Base-by-base conservation (phyloP, 2,797 vertebrate genomes). In the Rhynchotus rufescens region DNA sequence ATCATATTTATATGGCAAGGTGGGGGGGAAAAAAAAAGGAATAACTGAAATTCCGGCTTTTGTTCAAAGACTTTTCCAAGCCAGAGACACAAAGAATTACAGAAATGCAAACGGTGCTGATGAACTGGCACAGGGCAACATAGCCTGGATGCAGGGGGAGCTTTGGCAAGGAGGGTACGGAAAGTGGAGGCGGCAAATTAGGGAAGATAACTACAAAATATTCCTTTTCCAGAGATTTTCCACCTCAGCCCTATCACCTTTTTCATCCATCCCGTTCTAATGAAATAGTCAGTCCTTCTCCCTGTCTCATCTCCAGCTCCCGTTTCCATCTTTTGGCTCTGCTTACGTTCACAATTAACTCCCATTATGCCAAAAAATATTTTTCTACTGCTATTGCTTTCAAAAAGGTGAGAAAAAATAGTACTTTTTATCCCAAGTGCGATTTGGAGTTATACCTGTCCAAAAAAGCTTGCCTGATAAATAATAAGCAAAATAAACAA, bases 51-150 rank as follows among this genome's bases (percentile, higher is more conserved):
- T 78, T 44, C 72, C 68, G 90, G 93, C 89, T 94, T 94, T 92
- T 79, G 85, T 83, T 65, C 69, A 91, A 94, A 96, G 82, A 69
- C 77, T 86, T 86, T 83, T 91, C 40, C 92, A 88, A 91, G 80
- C 60, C 75, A 32, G 51, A 77, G 38, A 40, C 12, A 40, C 38
- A 40, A 40, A 40, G 82, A 52, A 57, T 73, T 69, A 52, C 15
- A 60, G 82, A 67, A 89, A 74, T 22, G 6, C 30, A 74, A 77
- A 76, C 0, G 0, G 75, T 76, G 73, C 23, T 92, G 52, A 87
- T 81, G 67, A 84, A 89, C 0, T 8, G 86, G 73, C 49, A 61
- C 81, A 49, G 36, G 38, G 88, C 56, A 81, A 74, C 2, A 1
- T 60, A 11, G 74, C 60, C 88, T 72, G 84, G 69, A 30, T 10